Percentiles rank a stretch among this genome's conserved stretches.
Evolutionary conservation across 2,797 vertebrate genomes (phyloP).

Genomic region (Peromyscus eremicus): DNA sequence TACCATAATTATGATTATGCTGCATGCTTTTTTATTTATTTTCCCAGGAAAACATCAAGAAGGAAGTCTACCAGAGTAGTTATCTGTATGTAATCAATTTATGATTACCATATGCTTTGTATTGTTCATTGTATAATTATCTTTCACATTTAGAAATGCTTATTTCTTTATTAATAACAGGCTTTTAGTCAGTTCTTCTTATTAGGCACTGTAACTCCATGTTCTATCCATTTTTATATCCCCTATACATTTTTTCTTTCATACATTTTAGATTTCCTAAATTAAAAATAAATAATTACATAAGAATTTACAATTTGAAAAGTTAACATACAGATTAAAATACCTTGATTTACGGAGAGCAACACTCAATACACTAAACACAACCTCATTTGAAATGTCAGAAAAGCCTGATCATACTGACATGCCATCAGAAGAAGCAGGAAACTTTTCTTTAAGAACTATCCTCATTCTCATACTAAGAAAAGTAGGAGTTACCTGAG

Average conservation of each 20-base stretch:
- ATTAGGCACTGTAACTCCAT: neutral
- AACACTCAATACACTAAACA: neutral
- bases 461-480: conserved; percentile 25
- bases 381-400: neutral
- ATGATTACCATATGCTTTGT: neutral
- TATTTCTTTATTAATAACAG: neutral
- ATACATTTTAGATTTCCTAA: neutral
- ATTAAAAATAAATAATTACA: neutral
- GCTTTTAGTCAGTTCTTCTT: neutral
- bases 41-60: neutral
- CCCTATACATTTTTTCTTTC: neutral
- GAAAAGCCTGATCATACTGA: neutral
- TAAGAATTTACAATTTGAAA: neutral
- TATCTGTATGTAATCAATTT: neutral
- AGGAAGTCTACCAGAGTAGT: neutral
- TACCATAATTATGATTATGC: neutral
- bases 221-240: neutral
- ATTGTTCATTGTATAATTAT: neutral
- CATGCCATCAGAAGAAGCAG: neutral
- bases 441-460: neutral
- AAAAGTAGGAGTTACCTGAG: neutral
- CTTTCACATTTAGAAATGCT: neutral
- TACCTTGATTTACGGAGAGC: neutral
- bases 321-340: neutral
- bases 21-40: neutral